Percentiles rank a stretch among this genome's conserved stretches.
Evolutionary conservation across 2,113 vertebrate species (phyloP).

Genomic region (Stigmatopora nigra): DNA sequence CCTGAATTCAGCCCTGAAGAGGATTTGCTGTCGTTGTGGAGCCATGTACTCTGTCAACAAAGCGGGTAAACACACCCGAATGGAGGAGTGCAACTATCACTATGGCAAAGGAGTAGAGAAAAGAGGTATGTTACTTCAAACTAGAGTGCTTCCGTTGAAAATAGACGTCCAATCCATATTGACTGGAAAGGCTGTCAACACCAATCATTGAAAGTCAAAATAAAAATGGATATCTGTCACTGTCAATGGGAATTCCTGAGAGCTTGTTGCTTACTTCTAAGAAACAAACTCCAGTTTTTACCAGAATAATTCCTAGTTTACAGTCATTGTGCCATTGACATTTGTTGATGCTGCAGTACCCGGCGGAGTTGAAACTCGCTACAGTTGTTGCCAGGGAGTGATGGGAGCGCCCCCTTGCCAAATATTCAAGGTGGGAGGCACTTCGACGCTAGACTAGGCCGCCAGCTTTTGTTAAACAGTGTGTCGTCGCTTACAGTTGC

Average conservation of each 20-base stretch:
- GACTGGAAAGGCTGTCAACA: too few species aligned
- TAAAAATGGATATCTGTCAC: too few species aligned
- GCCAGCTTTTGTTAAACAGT: neutral
- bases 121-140: conserved; percentile 51
- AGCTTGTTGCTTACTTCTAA: too few species aligned
- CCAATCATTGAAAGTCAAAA: too few species aligned
- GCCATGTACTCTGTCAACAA: conserved; percentile 63
- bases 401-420: conserved; percentile 73
- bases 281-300: too few species aligned
- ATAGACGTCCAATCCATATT: too few species aligned
- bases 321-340: neutral
- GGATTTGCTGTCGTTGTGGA: conserved; percentile 75
- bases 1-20: conserved; percentile 60
- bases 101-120: conserved; percentile 67
- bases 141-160: too few species aligned
- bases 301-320: too few species aligned
- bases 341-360: conserved; percentile 55
- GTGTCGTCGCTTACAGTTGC: conserved; percentile 57
- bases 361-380: conserved; percentile 70
- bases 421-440: conserved; percentile 58
- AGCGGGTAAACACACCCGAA: conserved; percentile 64
- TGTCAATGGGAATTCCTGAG: too few species aligned
- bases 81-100: conserved; percentile 78
- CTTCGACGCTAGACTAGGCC: neutral
- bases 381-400: conserved; percentile 74